Evolutionary conservation across 2,888 invertebrate genomes (phyloP).

Genomic region (Zygaena filipendulae): DNA sequence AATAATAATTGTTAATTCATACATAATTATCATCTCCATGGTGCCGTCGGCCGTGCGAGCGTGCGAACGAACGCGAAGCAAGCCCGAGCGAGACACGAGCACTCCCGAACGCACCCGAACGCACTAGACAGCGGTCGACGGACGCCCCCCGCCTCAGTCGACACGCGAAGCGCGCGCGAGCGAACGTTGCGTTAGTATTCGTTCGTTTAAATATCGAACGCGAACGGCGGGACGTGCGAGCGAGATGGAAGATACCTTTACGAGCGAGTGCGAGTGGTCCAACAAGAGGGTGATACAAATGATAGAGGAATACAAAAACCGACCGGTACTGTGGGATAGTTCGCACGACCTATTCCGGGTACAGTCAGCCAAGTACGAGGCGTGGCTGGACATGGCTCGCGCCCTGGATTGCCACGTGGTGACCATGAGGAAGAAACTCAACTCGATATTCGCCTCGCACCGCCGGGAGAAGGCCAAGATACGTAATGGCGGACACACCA

Average conservation of each 20-base stretch:
- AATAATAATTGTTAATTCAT: no score
- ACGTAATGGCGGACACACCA: slow-evolving; percentile 31
- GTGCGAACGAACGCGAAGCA: slow-evolving; percentile 11
- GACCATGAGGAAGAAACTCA: slow-evolving; percentile 46
- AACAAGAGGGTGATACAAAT: slow-evolving; percentile 33
- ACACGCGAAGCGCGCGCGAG: slow-evolving; percentile 25
- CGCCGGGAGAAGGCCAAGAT: slow-evolving; percentile 46
- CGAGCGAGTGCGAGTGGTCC: slow-evolving; percentile 32
- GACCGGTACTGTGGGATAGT: slow-evolving; percentile 41
- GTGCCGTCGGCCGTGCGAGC: not conserved
- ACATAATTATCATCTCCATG: not conserved
- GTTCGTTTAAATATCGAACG: slow-evolving; percentile 11
- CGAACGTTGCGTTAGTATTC: slow-evolving; percentile 24
- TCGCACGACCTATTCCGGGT: slow-evolving; percentile 32
- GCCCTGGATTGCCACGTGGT: slow-evolving; percentile 40
- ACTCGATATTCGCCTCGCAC: slow-evolving; percentile 52
- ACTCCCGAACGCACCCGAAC: slow-evolving; percentile 24
- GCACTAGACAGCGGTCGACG: slow-evolving; percentile 13
- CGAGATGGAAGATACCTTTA: not conserved
- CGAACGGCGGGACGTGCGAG: not conserved
- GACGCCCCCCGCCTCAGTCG: slow-evolving; percentile 19
- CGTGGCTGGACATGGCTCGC: slow-evolving; percentile 39
- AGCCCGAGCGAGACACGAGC: slow-evolving; percentile 21
- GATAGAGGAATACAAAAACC: slow-evolving; percentile 34
- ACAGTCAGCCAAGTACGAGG: slow-evolving; percentile 39